Evolutionary conservation across 1,140 invertebrate species (phyloP).

Genomic region (Spodoptera frugiperda): DNA sequence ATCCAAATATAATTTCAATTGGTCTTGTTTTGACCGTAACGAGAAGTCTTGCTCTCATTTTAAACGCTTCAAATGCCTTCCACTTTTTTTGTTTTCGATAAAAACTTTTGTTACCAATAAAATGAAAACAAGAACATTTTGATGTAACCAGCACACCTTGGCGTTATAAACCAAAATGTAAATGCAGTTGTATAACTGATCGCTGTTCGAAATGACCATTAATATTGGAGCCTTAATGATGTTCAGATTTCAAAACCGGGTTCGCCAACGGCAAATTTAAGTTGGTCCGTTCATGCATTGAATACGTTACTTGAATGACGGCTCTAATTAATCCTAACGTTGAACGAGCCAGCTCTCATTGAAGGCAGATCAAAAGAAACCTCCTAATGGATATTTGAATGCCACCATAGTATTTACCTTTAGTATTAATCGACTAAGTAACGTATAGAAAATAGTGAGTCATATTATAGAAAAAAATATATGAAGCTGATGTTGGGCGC

Average conservation of each 20-base stretch:
- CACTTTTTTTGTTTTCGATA: neutral
- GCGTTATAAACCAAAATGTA: conserved; percentile 31
- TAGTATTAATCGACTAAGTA: conserved; percentile 51
- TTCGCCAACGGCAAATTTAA: conserved; percentile 50
- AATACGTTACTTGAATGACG: conserved; percentile 74
- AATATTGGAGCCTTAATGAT: conserved; percentile 29
- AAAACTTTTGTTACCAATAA: conserved; percentile 43
- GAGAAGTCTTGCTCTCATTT: no score
- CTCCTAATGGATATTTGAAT: conserved; percentile 82
- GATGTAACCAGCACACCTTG: conserved; percentile 50
- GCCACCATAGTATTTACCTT: conserved; percentile 68
- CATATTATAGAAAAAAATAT: conserved; percentile 38
- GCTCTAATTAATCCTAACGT: conserved; percentile 80
- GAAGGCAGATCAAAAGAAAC: conserved; percentile 75
- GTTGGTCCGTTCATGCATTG: conserved; percentile 63
- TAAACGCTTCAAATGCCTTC: no score
- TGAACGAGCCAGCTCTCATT: conserved; percentile 69
- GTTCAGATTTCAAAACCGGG: conserved; percentile 34
- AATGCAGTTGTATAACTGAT: conserved; percentile 35
- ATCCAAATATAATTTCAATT: no score
- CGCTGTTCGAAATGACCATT: conserved; percentile 40
- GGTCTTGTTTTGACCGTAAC: no score
- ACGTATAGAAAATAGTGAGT: conserved; percentile 38
- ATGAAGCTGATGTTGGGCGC: conserved; percentile 5
- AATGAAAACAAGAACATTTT: conserved; percentile 51